Evolutionary conservation across 1,140 invertebrate species (phyloP), one percentile per base, ranked within the genome.

Genomic region (Microvelia longipes): DNA sequence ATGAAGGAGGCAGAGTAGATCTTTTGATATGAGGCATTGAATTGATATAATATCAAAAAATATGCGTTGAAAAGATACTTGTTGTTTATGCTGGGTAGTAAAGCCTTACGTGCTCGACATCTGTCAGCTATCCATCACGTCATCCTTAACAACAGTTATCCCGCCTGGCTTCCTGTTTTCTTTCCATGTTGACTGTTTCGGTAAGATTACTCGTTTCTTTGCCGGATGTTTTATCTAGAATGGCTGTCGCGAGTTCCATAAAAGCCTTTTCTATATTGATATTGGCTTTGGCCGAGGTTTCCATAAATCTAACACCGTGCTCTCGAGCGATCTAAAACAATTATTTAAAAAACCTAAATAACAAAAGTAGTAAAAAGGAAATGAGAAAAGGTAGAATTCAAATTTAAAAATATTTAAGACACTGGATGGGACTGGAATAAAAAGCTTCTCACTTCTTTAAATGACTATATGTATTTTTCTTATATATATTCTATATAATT

Each of bases 211-310:
- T 82, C 15, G 83, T 83, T 72, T 88, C 86, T 72, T 83, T 82
- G 1, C 86, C 87, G 67, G 87, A 82, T 68, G 87, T 89, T 80
- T 94, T 96, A 78, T 94, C 89, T 74, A 96, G 82, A 77, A 99
- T 99, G 73, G 95, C 93, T 84, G 95, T 93, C 68, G 96, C 94
- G 77, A 99, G 82, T 79, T 98, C 94, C 78, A 92, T 93, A 83
- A 99, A 99, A 67, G 96, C 96, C 77, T 89, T 88, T 77, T 99
- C 96, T 71, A 99, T 97, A 81, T 99, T 98, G 76, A 97, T 92
- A 77, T 97, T 96, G 70, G 93, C 91, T 81, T 98, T 98, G 60
- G 97, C 97, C 74, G 95, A 98, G 26, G 97, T 99, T 84, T 99
- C 97, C 88, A 98, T 91, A 83, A 99, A 99, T 78, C 93, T 89